Conservation (phyloP, 2,797 vertebrate genomes). For the Cyclopterus lumpus region DNA sequence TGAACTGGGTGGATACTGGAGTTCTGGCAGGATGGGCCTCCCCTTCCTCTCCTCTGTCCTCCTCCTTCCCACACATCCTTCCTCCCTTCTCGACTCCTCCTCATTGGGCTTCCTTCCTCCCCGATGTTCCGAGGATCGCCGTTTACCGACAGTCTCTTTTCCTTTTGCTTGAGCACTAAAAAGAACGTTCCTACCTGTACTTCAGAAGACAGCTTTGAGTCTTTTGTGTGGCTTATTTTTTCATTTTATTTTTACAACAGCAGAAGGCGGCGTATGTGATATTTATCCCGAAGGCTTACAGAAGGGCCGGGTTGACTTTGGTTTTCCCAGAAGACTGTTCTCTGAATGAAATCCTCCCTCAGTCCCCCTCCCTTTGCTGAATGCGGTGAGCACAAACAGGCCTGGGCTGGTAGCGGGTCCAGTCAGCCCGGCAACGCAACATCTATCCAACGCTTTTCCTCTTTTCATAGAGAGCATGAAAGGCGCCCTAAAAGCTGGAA, state of each 20-base stretch:
- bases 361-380: slow-evolving; percentile 61
- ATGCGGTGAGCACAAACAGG: slow-evolving; percentile 57
- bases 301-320: slow-evolving; percentile 44
- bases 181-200: slow-evolving; percentile 23
- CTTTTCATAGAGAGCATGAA: not conserved
- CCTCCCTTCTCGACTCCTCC: slow-evolving; percentile 46
- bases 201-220: slow-evolving; percentile 36
- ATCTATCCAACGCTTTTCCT: slow-evolving; percentile 13
- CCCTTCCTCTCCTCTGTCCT: slow-evolving; percentile 28
- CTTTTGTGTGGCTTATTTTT: slow-evolving; percentile 34
- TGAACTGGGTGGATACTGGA: slow-evolving; percentile 51
- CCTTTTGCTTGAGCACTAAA: slow-evolving; percentile 33
- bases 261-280: slow-evolving; percentile 50
- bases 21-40: slow-evolving; percentile 42
- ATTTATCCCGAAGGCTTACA: slow-evolving; percentile 52
- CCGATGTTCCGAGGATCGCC: slow-evolving; percentile 34
- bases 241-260: slow-evolving; percentile 38
- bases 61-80: slow-evolving; percentile 36
- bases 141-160: slow-evolving; percentile 5
- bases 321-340: slow-evolving; percentile 61
- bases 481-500: not conserved
- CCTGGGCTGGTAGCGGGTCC: slow-evolving; percentile 52
- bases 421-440: slow-evolving; percentile 7
- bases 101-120: slow-evolving; percentile 54
- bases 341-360: slow-evolving; percentile 55